Conservation (phyloP, 1,140 invertebrate species). For the Plectrocnemia conspersa region DNA sequence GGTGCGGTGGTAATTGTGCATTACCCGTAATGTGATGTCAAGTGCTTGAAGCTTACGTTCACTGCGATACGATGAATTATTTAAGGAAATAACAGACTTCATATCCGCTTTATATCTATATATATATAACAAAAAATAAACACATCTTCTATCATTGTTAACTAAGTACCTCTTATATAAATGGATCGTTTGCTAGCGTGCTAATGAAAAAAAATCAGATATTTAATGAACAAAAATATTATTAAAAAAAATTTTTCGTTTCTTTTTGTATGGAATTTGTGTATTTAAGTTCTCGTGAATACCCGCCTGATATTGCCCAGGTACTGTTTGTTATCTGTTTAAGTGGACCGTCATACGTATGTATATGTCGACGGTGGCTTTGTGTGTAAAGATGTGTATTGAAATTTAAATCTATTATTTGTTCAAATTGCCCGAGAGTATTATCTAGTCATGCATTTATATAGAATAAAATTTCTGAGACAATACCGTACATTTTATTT, state of each 20-base stretch:
- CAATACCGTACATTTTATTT: slow-evolving; percentile 39
- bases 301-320: too few relatives aligned
- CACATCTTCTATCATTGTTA: slow-evolving; percentile 30
- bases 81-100: slow-evolving; percentile 18
- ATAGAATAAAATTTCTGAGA: slow-evolving; percentile 33
- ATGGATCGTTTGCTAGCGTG: slow-evolving; percentile 32
- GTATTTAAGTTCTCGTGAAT: slow-evolving; percentile 11
- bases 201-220: slow-evolving; percentile 33
- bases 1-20: background rate
- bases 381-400: slow-evolving; percentile 35
- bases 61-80: background rate
- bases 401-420: slow-evolving; percentile 50
- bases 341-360: too few relatives aligned
- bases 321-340: too few relatives aligned
- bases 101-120: slow-evolving; percentile 33
- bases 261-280: slow-evolving; percentile 34
- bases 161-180: slow-evolving; percentile 30
- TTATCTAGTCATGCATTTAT: slow-evolving; percentile 50
- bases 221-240: slow-evolving; percentile 16
- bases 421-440: slow-evolving; percentile 54
- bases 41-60: slow-evolving; percentile 16
- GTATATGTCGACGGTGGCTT: too few relatives aligned
- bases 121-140: too few relatives aligned
- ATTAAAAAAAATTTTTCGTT: slow-evolving; percentile 25
- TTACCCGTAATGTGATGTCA: slow-evolving; percentile 10